A percentile compares a stretch with the other conserved stretches of the same genome.
Conservation (phyloP, 2,888 invertebrate species). For the Trissonchulus sp. region DNA sequence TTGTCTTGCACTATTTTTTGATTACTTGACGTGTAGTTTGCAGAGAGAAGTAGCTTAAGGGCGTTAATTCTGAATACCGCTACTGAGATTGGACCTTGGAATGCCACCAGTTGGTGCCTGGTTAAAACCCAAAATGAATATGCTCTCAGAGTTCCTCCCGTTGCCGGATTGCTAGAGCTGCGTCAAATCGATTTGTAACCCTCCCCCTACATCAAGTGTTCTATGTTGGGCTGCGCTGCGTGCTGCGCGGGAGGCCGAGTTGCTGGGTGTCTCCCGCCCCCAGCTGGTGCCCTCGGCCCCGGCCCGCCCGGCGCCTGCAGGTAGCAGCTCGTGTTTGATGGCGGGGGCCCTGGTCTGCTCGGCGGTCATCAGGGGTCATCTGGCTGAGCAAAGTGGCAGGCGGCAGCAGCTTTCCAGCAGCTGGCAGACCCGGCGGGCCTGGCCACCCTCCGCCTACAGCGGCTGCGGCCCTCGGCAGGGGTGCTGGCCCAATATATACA, state of each 20-base stretch:
- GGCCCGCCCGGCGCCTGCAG: constrained; percentile 45
- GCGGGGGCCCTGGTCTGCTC: constrained; percentile 42
- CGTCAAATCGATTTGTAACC: background rate
- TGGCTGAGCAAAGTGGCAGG: constrained; percentile 49
- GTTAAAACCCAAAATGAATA: too few relatives aligned
- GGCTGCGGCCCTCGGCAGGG: constrained; percentile 50
- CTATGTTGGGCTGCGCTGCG: constrained; percentile 48
- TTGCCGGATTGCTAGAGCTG: background rate
- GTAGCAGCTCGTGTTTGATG: constrained; percentile 50
- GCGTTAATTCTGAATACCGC: too few relatives aligned
- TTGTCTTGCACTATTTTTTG: too few relatives aligned
- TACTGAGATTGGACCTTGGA: too few relatives aligned
- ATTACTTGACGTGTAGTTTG: too few relatives aligned
- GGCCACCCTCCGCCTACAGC: constrained; percentile 45
- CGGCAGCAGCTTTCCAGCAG: constrained; percentile 50
- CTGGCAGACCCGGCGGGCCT: constrained; percentile 53
- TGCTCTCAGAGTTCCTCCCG: too few relatives aligned
- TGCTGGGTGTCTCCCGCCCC: constrained; percentile 52
- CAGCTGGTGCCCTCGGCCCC: constrained; percentile 45
- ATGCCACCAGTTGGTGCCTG: too few relatives aligned
- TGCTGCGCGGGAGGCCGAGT: constrained; percentile 52
- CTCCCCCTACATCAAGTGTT: constrained; percentile 17
- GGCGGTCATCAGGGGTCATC: constrained; percentile 45
- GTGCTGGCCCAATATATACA: constrained; percentile 33
- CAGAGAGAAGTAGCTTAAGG: too few relatives aligned